Evolutionary conservation across 1,140 invertebrate species (phyloP).

Genomic region (Hydropsyche tenuis): DNA sequence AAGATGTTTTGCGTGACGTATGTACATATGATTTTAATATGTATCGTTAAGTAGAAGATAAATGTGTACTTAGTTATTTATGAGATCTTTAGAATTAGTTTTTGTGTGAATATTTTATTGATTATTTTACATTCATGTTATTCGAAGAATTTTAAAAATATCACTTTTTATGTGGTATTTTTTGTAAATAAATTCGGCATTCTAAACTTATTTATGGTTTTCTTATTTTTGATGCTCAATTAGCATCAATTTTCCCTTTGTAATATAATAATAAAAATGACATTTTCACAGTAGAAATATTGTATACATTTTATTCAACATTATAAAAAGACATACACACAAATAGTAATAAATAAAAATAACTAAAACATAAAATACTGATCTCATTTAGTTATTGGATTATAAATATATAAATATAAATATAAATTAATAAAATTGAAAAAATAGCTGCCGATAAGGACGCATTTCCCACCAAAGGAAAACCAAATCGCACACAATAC

Average conservation of each 20-base stretch:
- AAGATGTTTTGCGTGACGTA: no score
- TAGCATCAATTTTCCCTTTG: no score
- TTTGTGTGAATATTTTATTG: slow-evolving; percentile 10
- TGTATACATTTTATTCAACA: slow-evolving; percentile 21
- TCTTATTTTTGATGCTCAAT: not conserved
- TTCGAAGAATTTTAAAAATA: not conserved
- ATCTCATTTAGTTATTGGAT: no score
- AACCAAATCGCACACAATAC: no score
- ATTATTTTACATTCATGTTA: not conserved
- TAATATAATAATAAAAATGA: no score
- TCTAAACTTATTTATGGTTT: not conserved
- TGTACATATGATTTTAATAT: not conserved
- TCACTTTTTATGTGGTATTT: slow-evolving; percentile 9
- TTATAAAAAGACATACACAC: slow-evolving; percentile 27
- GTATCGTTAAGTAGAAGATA: not conserved
- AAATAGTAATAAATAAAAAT: slow-evolving; percentile 14
- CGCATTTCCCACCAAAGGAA: no score
- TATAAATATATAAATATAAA: no score
- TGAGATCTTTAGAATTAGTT: not conserved
- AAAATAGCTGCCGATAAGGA: no score
- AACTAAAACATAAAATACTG: slow-evolving; percentile 6
- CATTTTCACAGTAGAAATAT: not conserved
- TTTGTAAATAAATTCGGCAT: slow-evolving; percentile 16
- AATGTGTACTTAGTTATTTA: slow-evolving; percentile 20
- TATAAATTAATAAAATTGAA: no score